These are phyloP conservation scores for Heloderma charlesbogerti DNA, from an alignment of 2,113 vertebrate species.

Conservation along the genomic window DNA sequence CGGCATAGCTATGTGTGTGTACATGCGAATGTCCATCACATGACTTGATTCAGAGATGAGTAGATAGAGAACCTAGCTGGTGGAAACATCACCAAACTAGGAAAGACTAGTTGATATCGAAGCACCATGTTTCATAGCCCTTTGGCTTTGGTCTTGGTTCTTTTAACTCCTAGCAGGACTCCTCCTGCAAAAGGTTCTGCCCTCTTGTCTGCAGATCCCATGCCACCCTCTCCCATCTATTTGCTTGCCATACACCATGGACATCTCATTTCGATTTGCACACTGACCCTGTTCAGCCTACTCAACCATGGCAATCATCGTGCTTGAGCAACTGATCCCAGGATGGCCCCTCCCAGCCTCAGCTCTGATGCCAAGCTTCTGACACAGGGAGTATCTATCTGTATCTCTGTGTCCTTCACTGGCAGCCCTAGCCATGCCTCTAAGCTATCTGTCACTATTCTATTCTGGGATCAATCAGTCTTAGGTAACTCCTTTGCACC, in stretches of 20 bases:
- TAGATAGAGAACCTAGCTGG: neutral
- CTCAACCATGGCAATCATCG: neutral
- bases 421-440: neutral
- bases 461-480: conserved; percentile 1
- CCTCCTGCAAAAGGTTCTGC: too few relatives aligned
- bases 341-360: neutral
- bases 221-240: neutral
- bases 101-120: neutral
- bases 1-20: neutral
- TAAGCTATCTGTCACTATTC: neutral
- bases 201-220: too few relatives aligned
- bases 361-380: neutral
- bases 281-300: neutral
- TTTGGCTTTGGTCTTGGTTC: neutral
- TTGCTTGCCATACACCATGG: neutral
- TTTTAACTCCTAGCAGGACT: neutral
- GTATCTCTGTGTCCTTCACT: conserved; percentile 8
- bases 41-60: neutral
- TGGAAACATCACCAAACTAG: neutral
- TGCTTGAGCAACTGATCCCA: neutral
- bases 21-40: rapidly evolving
- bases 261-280: neutral
- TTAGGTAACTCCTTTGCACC: conserved; percentile 4
- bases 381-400: neutral
- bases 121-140: neutral